Percentiles rank a stretch among this genome's conserved stretches.
phyloP scores from a whole-genome alignment of 1,140 invertebrate genomes.

The Procambarus clarkii region DNA sequence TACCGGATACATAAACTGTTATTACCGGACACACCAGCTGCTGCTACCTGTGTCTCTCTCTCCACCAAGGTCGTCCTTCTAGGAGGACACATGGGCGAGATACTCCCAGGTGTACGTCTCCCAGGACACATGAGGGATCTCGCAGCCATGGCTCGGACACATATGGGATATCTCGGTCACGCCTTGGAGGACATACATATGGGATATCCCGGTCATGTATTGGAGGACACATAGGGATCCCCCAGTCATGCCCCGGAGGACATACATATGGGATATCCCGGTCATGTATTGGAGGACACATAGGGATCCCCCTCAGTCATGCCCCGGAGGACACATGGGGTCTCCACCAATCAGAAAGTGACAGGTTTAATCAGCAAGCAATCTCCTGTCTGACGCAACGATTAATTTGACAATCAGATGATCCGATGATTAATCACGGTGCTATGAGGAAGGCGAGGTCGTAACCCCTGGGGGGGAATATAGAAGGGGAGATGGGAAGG shows the following conservation, averaged over 20 bases:
- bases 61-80: too few relatives aligned
- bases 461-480: not conserved
- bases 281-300: not conserved
- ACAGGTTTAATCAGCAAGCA: conserved; percentile 57
- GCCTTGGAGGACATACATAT: not conserved
- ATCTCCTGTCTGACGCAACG: conserved; percentile 52
- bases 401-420: conserved; percentile 61
- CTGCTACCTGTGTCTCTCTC: too few relatives aligned
- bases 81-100: not conserved
- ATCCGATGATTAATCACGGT: conserved; percentile 49
- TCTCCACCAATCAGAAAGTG: not conserved
- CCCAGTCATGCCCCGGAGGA: not conserved
- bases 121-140: not conserved
- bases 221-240: not conserved
- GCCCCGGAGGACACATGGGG: not conserved
- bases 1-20: not conserved
- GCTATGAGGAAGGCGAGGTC: not conserved
- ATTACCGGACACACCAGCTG: not conserved
- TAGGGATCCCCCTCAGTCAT: not conserved
- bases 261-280: not conserved
- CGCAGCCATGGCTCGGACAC: not conserved
- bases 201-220: not conserved
- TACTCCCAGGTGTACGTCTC: not conserved
- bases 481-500: not conserved
- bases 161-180: not conserved